A percentile compares a stretch with the other conserved stretches of the same genome.
These are phyloP conservation scores for Danionella dracula DNA, from an alignment of 2,797 vertebrate species.

Conservation along the genomic window DNA sequence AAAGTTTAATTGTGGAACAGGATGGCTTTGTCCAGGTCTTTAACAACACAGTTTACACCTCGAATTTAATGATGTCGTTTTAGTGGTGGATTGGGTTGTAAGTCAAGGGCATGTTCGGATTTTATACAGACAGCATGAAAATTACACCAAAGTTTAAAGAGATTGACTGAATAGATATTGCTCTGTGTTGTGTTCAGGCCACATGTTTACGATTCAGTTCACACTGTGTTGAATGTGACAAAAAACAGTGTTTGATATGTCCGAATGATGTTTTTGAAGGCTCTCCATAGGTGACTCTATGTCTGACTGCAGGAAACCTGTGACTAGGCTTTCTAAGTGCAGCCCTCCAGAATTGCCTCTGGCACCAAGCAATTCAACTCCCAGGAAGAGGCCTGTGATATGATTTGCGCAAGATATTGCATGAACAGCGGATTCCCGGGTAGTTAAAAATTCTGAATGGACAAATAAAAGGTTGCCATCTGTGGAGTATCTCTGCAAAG, in stretches of 20 bases:
- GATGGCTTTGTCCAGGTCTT: no score
- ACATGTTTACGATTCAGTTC: background rate
- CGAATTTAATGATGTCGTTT: no score
- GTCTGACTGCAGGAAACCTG: slow-evolving; percentile 16
- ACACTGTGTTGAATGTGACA: background rate
- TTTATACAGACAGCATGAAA: background rate
- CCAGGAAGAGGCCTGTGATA: slow-evolving; percentile 14
- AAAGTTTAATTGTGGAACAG: no score
- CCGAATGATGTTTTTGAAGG: background rate
- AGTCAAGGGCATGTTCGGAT: no score
- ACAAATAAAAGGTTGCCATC: slow-evolving; percentile 14
- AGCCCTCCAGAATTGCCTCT: slow-evolving; percentile 37
- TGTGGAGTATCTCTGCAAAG: slow-evolving; percentile 1
- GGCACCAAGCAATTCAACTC: slow-evolving; percentile 34
- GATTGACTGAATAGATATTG: background rate
- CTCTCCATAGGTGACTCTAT: background rate
- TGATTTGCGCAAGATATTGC: slow-evolving; percentile 17
- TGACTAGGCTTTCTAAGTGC: slow-evolving; percentile 21
- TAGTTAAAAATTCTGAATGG: background rate
- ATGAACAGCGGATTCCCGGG: background rate
- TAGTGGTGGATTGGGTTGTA: no score
- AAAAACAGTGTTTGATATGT: background rate
- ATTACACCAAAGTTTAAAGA: background rate
- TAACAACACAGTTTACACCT: no score
- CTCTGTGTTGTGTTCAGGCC: background rate